Evolutionary conservation across 2,888 invertebrate species (phyloP), one percentile per base, ranked within the genome.

Genomic region (Branchellion lobata): DNA sequence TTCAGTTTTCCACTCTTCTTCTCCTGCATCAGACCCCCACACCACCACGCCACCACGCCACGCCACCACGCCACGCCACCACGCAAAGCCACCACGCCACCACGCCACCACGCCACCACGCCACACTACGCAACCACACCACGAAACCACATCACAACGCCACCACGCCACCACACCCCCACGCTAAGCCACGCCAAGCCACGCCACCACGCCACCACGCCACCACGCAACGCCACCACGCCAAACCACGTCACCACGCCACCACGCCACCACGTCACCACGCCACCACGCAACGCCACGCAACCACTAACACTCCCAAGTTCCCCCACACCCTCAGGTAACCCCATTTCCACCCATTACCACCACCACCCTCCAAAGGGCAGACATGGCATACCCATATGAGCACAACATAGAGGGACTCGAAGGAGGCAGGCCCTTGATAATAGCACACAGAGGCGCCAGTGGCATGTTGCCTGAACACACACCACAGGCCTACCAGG

Each of bases 361-460:
- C 61, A 77, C 0, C 29, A 29, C 29, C 29, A 77, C 57, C 29
- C 5, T 61, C 34, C 57, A n/a, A 68, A 31, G 68, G 24, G 61
- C 68, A 78, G 36, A 77, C 65, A 61, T 57, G 53, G 14, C 61
- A 33, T 29, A 27, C 14, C 24, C 21, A 21, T 81, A 47, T 61
- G 80, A 81, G 53, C 81, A 81, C 57, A 77, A 61, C 8, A 73
- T 81, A 18, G 78, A 79, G 11, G 21, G 27, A n/a, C 53, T 82
- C 8, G 79, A 80, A 0, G 78, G 81, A 11, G 80, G n/a, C 0
- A 75, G 77, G 24, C 83, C 83, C 24, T 81, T 84, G 5, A 79
- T 81, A 33, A 83, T 84, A 36, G 84, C 83, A 36, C 84, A 84
- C 75, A 75, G 84, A 18, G 84, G 84, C 14, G 69, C 74, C 68